Conservation (phyloP, 2,797 vertebrate species). For the Tachyglossus aculeatus region DNA sequence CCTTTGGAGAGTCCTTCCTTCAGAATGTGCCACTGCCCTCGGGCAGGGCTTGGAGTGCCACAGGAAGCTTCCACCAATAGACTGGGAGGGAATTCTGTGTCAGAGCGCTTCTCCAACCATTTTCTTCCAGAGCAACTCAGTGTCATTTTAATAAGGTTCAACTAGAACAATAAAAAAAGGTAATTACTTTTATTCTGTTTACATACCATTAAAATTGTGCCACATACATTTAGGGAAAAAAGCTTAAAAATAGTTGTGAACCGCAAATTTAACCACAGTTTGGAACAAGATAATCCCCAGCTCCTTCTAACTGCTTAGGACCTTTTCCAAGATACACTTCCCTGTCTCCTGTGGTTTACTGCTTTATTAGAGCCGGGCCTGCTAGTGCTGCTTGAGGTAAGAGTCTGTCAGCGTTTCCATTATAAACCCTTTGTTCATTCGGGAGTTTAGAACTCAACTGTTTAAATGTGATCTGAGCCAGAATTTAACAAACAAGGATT, state of each 20-base stretch:
- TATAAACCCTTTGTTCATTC: slow-evolving; percentile 29
- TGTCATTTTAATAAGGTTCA: slow-evolving; percentile 30
- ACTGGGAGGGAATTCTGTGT: slow-evolving; percentile 43
- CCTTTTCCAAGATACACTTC: neutral
- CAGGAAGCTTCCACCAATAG: slow-evolving; percentile 8
- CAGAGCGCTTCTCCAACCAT: slow-evolving; percentile 23
- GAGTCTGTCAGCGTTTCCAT: slow-evolving; percentile 15
- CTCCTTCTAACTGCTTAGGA: slow-evolving; percentile 14
- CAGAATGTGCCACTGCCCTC: neutral
- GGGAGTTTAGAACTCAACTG: slow-evolving; percentile 25
- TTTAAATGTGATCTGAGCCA: slow-evolving; percentile 25
- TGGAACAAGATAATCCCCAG: slow-evolving; percentile 19
- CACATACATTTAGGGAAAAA: slow-evolving; percentile 16
- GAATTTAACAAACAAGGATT: slow-evolving; percentile 30
- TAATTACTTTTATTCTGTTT: slow-evolving; percentile 47
- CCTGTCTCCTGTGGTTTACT: neutral
- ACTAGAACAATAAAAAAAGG: slow-evolving; percentile 41
- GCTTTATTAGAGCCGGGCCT: neutral
- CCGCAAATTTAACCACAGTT: slow-evolving; percentile 26
- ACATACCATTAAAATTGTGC: slow-evolving; percentile 30
- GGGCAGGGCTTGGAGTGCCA: neutral
- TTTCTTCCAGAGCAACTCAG: slow-evolving; percentile 39
- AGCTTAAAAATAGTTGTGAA: slow-evolving; percentile 29
- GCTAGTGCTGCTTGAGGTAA: neutral
- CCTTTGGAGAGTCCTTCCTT: slow-evolving; percentile 16